Evolutionary conservation across 2,888 invertebrate genomes (phyloP).

Genomic region (Noctua comes): DNA sequence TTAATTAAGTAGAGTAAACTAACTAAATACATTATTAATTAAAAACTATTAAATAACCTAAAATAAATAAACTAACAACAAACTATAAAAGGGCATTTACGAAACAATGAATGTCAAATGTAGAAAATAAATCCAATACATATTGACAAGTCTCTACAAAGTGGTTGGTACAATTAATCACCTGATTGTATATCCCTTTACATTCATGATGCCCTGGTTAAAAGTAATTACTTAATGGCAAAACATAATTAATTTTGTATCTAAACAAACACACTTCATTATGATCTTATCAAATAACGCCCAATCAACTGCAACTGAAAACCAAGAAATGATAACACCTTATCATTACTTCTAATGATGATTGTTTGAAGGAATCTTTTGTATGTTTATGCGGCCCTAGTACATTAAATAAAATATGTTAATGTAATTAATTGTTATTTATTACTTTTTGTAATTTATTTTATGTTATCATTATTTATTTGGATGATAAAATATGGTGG

Average conservation of each 20-base stretch:
- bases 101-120: no score
- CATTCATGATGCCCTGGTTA: conserved; percentile 60
- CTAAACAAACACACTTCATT: conserved; percentile 12
- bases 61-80: no score
- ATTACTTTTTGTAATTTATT: conserved; percentile 27
- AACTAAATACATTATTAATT: no score
- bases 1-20: no score
- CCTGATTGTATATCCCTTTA: neutral
- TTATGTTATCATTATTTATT: conserved; percentile 20
- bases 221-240: conserved; percentile 44
- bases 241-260: conserved; percentile 37
- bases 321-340: conserved; percentile 34
- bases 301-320: conserved; percentile 31
- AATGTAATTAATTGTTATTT: conserved; percentile 59
- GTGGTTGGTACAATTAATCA: neutral
- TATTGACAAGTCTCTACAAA: neutral
- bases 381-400: conserved; percentile 67
- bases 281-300: conserved; percentile 21
- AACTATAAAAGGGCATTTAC: no score
- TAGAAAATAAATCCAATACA: no score
- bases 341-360: conserved; percentile 17
- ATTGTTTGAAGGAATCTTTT: conserved; percentile 26
- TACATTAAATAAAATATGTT: conserved; percentile 65
- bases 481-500: neutral
- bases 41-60: no score